A percentile compares a stretch with the other conserved stretches of the same genome.
These are phyloP conservation scores for Nibea coibor DNA, from an alignment of 2,113 vertebrate species.

Conservation along the genomic window DNA sequence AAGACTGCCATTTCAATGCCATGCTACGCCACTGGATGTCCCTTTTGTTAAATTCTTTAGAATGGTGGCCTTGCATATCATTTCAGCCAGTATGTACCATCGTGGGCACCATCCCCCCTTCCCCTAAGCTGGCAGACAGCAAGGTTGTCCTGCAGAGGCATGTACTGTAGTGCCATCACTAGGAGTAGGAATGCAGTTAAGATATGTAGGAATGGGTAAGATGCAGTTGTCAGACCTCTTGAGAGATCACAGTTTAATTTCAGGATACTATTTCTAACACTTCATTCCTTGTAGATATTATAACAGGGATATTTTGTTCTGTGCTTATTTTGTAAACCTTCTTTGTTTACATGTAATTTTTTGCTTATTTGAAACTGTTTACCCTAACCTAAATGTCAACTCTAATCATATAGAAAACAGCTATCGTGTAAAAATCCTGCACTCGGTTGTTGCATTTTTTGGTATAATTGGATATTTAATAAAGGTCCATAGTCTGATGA, in stretches of 20 bases:
- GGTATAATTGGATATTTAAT: slow-evolving; percentile 29
- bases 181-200: neutral
- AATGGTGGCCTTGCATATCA: slow-evolving; percentile 70
- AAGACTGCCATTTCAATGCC: slow-evolving; percentile 84
- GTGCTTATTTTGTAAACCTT: neutral
- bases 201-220: neutral
- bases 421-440: neutral
- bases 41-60: slow-evolving; percentile 79
- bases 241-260: neutral
- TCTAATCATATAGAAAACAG: neutral
- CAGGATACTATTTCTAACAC: neutral
- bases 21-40: slow-evolving; percentile 64
- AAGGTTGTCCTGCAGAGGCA: slow-evolving; percentile 23
- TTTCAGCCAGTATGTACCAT: slow-evolving; percentile 46
- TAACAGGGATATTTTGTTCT: neutral
- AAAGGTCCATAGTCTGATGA: slow-evolving; percentile 13
- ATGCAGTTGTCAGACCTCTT: neutral
- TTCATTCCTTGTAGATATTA: neutral
- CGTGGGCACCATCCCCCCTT: slow-evolving; percentile 1
- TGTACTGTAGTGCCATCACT: neutral
- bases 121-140: slow-evolving; percentile 21
- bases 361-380: neutral
- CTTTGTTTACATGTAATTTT: neutral
- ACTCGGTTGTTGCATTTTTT: slow-evolving; percentile 14
- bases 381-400: neutral